Evolutionary conservation across 2,797 vertebrate species (phyloP).

Genomic region (Esox lucius): DNA sequence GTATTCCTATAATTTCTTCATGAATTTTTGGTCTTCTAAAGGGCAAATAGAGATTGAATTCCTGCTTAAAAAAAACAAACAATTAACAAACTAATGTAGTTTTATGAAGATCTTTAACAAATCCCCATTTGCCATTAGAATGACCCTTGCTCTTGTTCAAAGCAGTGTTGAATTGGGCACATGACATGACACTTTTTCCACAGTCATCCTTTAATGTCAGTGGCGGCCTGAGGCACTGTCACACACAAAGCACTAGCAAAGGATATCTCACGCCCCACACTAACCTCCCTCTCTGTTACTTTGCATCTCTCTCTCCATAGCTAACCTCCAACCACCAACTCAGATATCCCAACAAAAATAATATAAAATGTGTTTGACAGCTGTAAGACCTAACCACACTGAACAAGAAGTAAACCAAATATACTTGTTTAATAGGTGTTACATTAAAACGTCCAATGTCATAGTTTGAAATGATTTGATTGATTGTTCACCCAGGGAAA

Average conservation of each 20-base stretch:
- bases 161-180: conserved; percentile 28
- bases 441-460: background rate
- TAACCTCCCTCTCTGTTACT: conserved; percentile 26
- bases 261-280: conserved; percentile 47
- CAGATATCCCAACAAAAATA: conserved; percentile 45
- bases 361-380: conserved; percentile 52
- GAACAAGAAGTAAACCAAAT: conserved; percentile 35
- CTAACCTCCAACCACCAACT: conserved; percentile 5
- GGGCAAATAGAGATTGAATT: too few relatives aligned
- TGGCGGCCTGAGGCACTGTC: conserved; percentile 41
- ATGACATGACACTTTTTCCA: conserved; percentile 49
- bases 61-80: background rate
- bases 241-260: conserved; percentile 37
- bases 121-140: background rate
- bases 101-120: background rate
- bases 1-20: background rate
- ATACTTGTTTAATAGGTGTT: conserved; percentile 17
- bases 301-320: conserved; percentile 30
- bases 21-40: background rate
- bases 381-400: conserved; percentile 22
- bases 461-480: background rate
- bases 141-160: conserved; percentile 21
- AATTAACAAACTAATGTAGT: background rate
- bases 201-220: conserved; percentile 57
- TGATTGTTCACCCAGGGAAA: background rate